A percentile compares a stretch with the other conserved stretches of the same genome.
These are phyloP conservation scores for Caenorhabditis afra DNA, from an alignment of 2,888 invertebrate species.

Conservation along the genomic window DNA sequence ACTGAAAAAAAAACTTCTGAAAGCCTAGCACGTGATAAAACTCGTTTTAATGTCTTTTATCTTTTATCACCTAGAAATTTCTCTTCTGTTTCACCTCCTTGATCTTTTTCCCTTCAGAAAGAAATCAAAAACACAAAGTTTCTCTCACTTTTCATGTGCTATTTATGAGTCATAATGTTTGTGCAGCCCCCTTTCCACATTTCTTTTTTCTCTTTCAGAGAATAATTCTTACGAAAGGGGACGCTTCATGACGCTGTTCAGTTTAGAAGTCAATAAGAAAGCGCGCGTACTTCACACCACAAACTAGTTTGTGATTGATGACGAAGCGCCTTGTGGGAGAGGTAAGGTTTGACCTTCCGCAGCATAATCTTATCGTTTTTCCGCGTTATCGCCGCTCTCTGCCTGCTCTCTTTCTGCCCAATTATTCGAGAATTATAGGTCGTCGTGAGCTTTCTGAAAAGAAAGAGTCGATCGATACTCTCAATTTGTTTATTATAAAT, in stretches of 20 bases:
- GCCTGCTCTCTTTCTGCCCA: slow-evolving; percentile 31
- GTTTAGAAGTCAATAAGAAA: too few relatives aligned
- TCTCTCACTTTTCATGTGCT: too few relatives aligned
- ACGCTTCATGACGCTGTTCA: too few relatives aligned
- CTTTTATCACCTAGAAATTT: too few relatives aligned
- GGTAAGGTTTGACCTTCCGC: slow-evolving; percentile 24
- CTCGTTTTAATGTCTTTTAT: background rate
- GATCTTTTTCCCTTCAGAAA: too few relatives aligned
- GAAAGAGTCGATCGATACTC: background rate
- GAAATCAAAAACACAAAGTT: too few relatives aligned
- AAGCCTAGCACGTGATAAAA: background rate
- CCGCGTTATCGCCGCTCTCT: slow-evolving; percentile 22
- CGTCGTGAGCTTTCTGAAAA: background rate
- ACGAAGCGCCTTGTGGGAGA: background rate
- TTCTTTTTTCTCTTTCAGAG: too few relatives aligned
- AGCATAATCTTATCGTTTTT: slow-evolving; percentile 35
- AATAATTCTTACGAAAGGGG: too few relatives aligned
- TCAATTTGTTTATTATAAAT: slow-evolving; percentile 32
- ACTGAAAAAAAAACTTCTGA: background rate
- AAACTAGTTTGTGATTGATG: slow-evolving; percentile 6
- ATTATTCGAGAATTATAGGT: background rate
- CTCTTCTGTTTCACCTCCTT: background rate
- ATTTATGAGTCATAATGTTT: too few relatives aligned
- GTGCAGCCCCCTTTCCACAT: too few relatives aligned
- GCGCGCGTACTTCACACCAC: background rate